A percentile compares a stretch with the other conserved stretches of the same genome.
Conservation (phyloP, 1,140 invertebrate genomes). For the Dryas iulia region DNA sequence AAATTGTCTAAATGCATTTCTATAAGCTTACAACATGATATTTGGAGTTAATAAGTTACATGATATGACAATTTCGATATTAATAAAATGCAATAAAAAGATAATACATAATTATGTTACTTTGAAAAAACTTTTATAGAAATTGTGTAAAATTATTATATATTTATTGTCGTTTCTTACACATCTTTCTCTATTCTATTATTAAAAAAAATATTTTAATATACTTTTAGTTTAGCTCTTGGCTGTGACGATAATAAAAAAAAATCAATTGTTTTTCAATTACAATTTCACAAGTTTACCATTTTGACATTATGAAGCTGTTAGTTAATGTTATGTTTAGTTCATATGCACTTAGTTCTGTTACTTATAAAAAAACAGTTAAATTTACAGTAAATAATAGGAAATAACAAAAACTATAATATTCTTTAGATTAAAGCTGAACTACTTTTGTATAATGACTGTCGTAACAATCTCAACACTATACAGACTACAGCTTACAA, state of each 20-base stretch:
- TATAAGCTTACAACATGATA: not conserved
- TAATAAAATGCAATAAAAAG: not conserved
- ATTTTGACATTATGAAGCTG: too few relatives aligned
- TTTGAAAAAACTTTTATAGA: not conserved
- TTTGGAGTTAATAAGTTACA: not conserved
- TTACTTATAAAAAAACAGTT: not conserved
- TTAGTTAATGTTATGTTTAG: too few relatives aligned
- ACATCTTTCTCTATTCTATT: not conserved
- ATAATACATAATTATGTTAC: not conserved
- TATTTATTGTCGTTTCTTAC: not conserved
- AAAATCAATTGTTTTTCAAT: too few relatives aligned
- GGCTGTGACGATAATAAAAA: too few relatives aligned
- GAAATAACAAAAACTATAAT: not conserved
- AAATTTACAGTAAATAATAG: not conserved
- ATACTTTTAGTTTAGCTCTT: not conserved
- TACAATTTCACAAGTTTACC: too few relatives aligned
- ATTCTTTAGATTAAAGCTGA: constrained; percentile 48
- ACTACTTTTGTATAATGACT: constrained; percentile 30
- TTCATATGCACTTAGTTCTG: not conserved
- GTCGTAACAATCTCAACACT: constrained; percentile 60
- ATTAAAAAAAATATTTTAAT: not conserved
- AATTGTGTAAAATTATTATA: not conserved
- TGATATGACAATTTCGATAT: constrained; percentile 35
- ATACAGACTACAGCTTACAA: constrained; percentile 58
- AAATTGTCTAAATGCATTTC: not conserved